Evolutionary conservation across 2,888 invertebrate genomes (phyloP), one percentile per base, ranked within the genome.

Genomic region (Galeopsomyia nigrocyanea): DNA sequence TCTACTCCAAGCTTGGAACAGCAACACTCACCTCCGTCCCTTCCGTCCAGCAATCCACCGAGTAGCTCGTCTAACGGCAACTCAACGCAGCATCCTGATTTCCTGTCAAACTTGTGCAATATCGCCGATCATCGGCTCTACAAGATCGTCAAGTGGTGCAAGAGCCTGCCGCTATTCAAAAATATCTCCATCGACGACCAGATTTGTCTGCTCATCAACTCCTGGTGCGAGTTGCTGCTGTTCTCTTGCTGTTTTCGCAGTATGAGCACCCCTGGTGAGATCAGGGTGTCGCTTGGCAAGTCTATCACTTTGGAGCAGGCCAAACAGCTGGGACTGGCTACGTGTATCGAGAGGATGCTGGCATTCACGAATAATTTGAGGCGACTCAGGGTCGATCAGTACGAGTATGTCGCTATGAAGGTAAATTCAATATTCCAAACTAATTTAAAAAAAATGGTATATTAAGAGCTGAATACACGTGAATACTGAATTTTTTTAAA

Each of bases 71-170:
- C 60, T 68, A 62, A 58, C 64, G 74, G 69, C 46, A 82, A 79
- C 74, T 73, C 85, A 3, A 80, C 83, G 2, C 84, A 86, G 64
- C 82, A 92, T 87, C 94, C 94, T 0, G 95, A 96, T 88, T 93
- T 95, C 86, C 90, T 96, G 66, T 95, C 95, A 1, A 95, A 95
- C 87, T 89, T 97, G 82, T 96, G 96, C 89, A 95, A 95, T 84
- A 96, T 97, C 75, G 98, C 98, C 58, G 98, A 98, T 87, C 95
- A 97, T 87, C 90, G 98, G 61, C 90, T 98, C 19, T 98, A 98
- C 87, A 97, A 98, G 89, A 97, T 98, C 79, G 98, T 98, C 76
- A 97, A 98, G 86, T 98, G 98, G 98, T 98, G 98, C 89, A 96
- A 98, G 87, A 97, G 97, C 87, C 88, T 98, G 85, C 98, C 98